Evolutionary conservation across 2,888 invertebrate species (phyloP).

Genomic region (Serrognathus titanus): DNA sequence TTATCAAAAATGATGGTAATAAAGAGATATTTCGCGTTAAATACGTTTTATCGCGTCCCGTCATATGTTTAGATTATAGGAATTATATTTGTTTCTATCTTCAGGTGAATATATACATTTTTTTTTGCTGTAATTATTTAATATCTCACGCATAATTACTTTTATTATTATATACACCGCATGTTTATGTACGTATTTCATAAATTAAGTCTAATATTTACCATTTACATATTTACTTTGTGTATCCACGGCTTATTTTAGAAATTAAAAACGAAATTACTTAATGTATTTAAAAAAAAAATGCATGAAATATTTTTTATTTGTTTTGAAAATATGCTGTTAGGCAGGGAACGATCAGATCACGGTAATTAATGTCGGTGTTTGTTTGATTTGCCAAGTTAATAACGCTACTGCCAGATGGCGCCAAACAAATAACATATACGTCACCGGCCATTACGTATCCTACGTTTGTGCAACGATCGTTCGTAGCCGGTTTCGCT

Average conservation of each 20-base stretch:
- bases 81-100: constrained; percentile 16
- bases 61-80: constrained; percentile 21
- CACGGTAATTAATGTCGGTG: constrained; percentile 49
- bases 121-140: constrained; percentile 13
- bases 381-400: constrained; percentile 54
- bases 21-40: not conserved
- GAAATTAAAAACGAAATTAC: not conserved
- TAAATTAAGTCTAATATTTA: not conserved
- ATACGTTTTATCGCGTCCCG: constrained; percentile 15
- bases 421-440: constrained; percentile 53
- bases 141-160: constrained; percentile 5
- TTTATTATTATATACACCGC: constrained; percentile 9
- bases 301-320: constrained; percentile 16
- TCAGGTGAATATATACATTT: constrained; percentile 2
- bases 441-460: constrained; percentile 50
- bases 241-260: not conserved
- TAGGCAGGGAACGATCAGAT: constrained; percentile 12
- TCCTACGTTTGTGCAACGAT: constrained; percentile 23
- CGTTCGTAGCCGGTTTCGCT: constrained; percentile 16
- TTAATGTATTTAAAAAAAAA: constrained; percentile 2
- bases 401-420: constrained; percentile 53
- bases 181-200: constrained; percentile 1
- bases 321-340: constrained; percentile 15
- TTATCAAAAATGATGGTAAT: constrained; percentile 1
- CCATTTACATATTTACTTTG: not conserved